Conservation (phyloP, 2,797 vertebrate species). For the Melanotaenia nigrans region DNA sequence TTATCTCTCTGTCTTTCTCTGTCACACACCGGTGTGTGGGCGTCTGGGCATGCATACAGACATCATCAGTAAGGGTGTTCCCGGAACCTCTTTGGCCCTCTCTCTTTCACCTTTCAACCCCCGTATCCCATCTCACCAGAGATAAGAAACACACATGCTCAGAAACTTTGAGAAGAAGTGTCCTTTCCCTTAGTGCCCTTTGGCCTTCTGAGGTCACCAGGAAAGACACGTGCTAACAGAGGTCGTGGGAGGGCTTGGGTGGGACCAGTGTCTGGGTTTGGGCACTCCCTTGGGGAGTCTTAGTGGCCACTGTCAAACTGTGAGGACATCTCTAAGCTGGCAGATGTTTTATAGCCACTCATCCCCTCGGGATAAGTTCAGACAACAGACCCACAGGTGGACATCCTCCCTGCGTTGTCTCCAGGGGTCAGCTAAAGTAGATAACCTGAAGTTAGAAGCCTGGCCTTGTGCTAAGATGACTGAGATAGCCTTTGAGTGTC, state of each 20-base stretch:
- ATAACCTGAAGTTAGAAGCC: slow-evolving; percentile 13
- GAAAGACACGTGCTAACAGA: slow-evolving; percentile 68
- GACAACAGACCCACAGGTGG: slow-evolving; percentile 56
- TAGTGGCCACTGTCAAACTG: slow-evolving; percentile 45
- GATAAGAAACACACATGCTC: slow-evolving; percentile 41
- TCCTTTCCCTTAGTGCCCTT: slow-evolving; percentile 53
- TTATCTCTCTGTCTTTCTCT: slow-evolving; percentile 18
- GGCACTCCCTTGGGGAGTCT: slow-evolving; percentile 48
- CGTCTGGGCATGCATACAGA: slow-evolving; percentile 43
- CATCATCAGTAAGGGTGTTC: slow-evolving; percentile 45
- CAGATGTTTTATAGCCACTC: slow-evolving; percentile 61
- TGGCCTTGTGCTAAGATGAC: slow-evolving; percentile 12
- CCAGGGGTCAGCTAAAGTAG: slow-evolving; percentile 2
- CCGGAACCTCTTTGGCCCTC: slow-evolving; percentile 23
- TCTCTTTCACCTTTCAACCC: slow-evolving; percentile 32
- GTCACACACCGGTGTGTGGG: slow-evolving; percentile 41
- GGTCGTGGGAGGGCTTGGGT: slow-evolving; percentile 63
- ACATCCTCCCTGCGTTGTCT: slow-evolving; percentile 20
- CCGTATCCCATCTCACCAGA: slow-evolving; percentile 12
- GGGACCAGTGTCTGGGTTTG: slow-evolving; percentile 53
- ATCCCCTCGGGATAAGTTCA: slow-evolving; percentile 47
- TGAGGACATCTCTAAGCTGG: slow-evolving; percentile 35
- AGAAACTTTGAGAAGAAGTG: slow-evolving; percentile 51
- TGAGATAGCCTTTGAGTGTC: neutral
- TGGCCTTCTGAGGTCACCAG: slow-evolving; percentile 64